Evolutionary conservation across 2,797 vertebrate species (phyloP).

Genomic region (Tragopan temminckii): DNA sequence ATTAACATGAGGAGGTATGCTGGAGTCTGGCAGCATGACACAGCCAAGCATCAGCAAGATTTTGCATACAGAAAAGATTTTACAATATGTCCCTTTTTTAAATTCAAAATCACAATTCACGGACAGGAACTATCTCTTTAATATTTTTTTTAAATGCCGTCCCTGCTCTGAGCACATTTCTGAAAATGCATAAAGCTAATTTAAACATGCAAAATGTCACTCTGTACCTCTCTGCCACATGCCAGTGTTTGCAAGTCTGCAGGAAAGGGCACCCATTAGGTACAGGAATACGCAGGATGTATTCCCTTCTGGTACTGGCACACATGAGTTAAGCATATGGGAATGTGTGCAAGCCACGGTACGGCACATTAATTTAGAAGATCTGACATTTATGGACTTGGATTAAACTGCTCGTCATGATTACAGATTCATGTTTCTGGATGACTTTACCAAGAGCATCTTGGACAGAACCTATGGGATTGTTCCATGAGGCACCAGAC

Average conservation of each 20-base stretch:
- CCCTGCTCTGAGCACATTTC: not conserved
- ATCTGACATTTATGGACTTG: conserved; percentile 1
- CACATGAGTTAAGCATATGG: not conserved
- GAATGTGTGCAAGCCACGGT: not conserved
- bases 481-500: not conserved
- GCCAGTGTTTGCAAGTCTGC: not conserved
- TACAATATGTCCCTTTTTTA: not conserved
- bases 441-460: not conserved
- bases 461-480: not conserved
- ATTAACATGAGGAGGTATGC: not conserved
- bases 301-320: not conserved
- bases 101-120: not conserved
- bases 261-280: not conserved
- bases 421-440: not conserved
- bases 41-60: not conserved
- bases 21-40: not conserved
- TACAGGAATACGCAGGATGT: rapidly evolving
- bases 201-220: not conserved
- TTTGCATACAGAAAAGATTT: not conserved
- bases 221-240: not conserved
- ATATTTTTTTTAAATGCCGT: not conserved
- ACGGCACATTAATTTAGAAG: not conserved
- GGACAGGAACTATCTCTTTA: not conserved
- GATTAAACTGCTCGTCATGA: not conserved
- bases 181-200: not conserved